Base-by-base conservation (phyloP, 2,797 vertebrate species). In the Helicolenus hilgendorfi region DNA sequence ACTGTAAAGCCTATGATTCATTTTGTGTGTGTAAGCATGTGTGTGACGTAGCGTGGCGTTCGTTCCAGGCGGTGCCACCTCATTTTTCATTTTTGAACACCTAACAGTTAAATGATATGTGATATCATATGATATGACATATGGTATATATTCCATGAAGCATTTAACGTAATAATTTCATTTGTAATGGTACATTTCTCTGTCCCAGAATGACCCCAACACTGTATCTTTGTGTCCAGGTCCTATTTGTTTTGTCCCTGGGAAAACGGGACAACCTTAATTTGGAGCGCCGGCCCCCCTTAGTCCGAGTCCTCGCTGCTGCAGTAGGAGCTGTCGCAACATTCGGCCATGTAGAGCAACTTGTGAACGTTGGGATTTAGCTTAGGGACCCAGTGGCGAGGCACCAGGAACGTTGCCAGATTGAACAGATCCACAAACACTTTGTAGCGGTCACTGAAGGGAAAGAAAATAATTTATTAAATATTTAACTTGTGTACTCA, bases 351-450 rank as follows among this genome's bases (percentile, higher is more conserved):
- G 94, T 98, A 99, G 36, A 98, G 97, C 89, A 99, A 99, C 67
- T 98, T 99, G 38, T 99, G 98, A 55, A 99, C 80, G 27, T 73
- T 97, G 69, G 98, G 98, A 75, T 98, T 98, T 94, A 99, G 96
- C 94, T 98, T 98, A 56, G 99, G 99, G 79, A 99, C 96, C 99
- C 99, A 99, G 84, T 97, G 91, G 71, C 98, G 97, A 62, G 99
- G 99, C 71, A 99, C 96, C 93, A 99, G 95, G 92, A 98, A 99
- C 0, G 98, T 98, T 20, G 99, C 99, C 92, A 99, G 97, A 94
- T 99, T 99, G 97, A 99, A 99, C 88, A 99, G 97, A 92, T 99
- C 99, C 94, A 99, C 98, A 78, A 99, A 99, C 26, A 99, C 99
- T 89, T 99, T 99, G 97, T 99, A 99, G 81, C 99, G 98, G 92